phyloP scores from a whole-genome alignment of 2,888 invertebrate genomes.

The Labia minor region DNA sequence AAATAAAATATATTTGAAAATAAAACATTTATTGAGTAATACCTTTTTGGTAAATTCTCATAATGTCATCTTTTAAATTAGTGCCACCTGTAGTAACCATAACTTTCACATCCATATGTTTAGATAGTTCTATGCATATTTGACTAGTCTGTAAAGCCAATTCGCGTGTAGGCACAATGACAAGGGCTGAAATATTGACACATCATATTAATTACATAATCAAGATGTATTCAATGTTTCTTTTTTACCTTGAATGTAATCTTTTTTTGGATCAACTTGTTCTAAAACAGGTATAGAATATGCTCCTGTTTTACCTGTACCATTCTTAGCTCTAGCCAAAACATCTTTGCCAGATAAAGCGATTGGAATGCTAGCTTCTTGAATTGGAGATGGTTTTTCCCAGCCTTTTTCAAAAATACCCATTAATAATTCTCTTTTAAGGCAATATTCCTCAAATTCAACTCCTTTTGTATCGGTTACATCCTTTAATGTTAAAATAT shows the following conservation, averaged over 20 bases:
- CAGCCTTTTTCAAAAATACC: slow-evolving; percentile 99
- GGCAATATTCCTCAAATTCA: slow-evolving; percentile 98
- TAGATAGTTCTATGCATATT: slow-evolving; percentile 97
- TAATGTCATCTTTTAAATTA: slow-evolving; percentile 93
- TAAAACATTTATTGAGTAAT: too few relatives aligned
- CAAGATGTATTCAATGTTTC: too few relatives aligned
- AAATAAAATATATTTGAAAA: too few relatives aligned
- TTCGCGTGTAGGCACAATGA: slow-evolving; percentile 98
- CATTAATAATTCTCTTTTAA: slow-evolving; percentile 94
- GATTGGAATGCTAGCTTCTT: slow-evolving; percentile 98
- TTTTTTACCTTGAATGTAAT: slow-evolving; percentile 74
- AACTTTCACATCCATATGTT: slow-evolving; percentile 92
- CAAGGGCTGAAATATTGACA: slow-evolving; percentile 55
- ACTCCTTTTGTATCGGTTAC: slow-evolving; percentile 98
- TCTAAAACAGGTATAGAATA: slow-evolving; percentile 98
- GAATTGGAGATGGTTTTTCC: slow-evolving; percentile 99
- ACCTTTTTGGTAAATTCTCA: slow-evolving; percentile 98
- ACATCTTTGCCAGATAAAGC: slow-evolving; percentile 96
- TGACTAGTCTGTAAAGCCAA: slow-evolving; percentile 98
- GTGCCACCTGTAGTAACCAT: slow-evolving; percentile 99
- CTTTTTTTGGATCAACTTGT: slow-evolving; percentile 78
- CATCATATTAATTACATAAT: slow-evolving; percentile 19
- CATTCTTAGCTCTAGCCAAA: slow-evolving; percentile 97
- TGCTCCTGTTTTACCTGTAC: slow-evolving; percentile 98
- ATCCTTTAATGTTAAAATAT: slow-evolving; percentile 60